phyloP scores from a whole-genome alignment of 2,113 vertebrate genomes.

The Rhea americana region DNA sequence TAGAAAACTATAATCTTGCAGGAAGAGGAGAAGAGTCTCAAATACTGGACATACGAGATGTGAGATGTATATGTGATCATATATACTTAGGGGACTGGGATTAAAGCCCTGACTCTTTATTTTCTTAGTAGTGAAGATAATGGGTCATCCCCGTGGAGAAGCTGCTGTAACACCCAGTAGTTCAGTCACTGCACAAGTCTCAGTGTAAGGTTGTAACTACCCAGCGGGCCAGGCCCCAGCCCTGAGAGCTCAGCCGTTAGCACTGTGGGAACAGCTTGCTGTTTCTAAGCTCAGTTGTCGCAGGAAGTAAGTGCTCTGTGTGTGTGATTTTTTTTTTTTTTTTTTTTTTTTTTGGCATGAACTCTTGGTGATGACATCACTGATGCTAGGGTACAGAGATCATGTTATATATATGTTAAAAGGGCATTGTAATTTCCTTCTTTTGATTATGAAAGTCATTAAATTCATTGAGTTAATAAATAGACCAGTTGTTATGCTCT shows the following conservation, averaged over 20 bases:
- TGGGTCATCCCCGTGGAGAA: not conserved
- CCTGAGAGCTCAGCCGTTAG: not conserved
- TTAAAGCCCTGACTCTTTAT: not conserved
- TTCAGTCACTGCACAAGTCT: not conserved
- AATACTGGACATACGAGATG: not conserved
- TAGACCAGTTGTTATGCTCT: not conserved
- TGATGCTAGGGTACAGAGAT: not conserved
- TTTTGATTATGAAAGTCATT: not conserved
- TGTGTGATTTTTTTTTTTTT: no score
- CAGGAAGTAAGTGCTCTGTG: no score
- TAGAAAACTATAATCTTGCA: not conserved
- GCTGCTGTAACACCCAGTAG: not conserved
- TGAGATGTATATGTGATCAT: not conserved
- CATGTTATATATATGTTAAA: accelerated
- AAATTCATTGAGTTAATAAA: not conserved
- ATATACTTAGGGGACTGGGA: no score
- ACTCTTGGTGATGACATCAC: not conserved
- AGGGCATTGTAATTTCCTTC: not conserved
- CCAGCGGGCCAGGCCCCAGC: not conserved
- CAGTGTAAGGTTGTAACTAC: no score
- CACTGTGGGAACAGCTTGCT: not conserved
- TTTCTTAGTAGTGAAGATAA: not conserved
- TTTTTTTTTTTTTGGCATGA: no score
- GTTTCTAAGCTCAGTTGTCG: not conserved
- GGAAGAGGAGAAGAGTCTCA: not conserved